Base-by-base conservation (phyloP, 2,888 invertebrate genomes). In the Noctua comes region DNA sequence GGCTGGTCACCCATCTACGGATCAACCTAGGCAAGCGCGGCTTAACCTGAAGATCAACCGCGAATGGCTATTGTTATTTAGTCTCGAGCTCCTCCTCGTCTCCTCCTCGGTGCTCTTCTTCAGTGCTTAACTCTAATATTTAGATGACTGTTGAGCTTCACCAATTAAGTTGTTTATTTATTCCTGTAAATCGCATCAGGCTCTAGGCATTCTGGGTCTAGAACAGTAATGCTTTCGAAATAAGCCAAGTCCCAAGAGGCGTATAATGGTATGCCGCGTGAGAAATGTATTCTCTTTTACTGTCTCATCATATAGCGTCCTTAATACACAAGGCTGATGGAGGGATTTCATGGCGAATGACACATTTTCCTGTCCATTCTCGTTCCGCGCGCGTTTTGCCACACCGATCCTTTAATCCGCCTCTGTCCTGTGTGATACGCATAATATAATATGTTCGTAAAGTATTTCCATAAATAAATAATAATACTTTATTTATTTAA, bases 271-370 rank as follows among this genome's bases (percentile, higher is more conserved):
- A 40, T 54, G 57, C n/a, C 31, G 16, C 48, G 57, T 46, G 62
- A 83, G 84, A 82, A 87, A 83, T 86, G 81, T 84, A 82, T 87
- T 86, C 83, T 89, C 81, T 84, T 83, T 83, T 68, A 75, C 69
- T 72, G 72, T 59, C 75, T 69, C 72, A 76, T 83, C 65, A 84
- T 79, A 65, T 72, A 80, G 62, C 75, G 36, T 70, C 83, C 83
- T 80, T 83, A 84, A 84, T 83, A 83, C 78, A 80, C 75, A 57
- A 66, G 76, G 62, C 73, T 79, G 84, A 83, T 83, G 84, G 75
- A 76, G 80, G 78, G 83, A 83, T 83, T 80, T 79, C 75, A 84
- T 80, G 51, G 80, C 73, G 64, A 84, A 83, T 84, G 84, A 84
- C 73, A 83, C 73, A 83, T 83, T 79, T 83, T 83, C 83, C 83